Percentiles rank a stretch among this genome's conserved stretches.
phyloP scores from a whole-genome alignment of 2,888 invertebrate species.

The Lysandra bellargus region DNA sequence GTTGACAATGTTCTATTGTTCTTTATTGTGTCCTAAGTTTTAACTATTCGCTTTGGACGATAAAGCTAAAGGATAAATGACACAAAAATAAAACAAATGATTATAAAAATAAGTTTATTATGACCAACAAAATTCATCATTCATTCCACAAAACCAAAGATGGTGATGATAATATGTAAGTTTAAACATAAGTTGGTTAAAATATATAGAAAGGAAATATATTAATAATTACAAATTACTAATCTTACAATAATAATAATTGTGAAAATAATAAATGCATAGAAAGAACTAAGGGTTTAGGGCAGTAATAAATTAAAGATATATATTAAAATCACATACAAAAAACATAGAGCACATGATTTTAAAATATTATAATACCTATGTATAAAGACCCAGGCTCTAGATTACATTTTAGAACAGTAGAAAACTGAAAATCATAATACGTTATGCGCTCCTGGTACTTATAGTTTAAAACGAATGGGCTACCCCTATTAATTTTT shows the following conservation, averaged over 20 bases:
- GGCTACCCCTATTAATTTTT: too few species aligned
- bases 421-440: too few species aligned
- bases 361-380: too few species aligned
- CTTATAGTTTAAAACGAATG: too few species aligned
- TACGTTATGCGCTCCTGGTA: too few species aligned
- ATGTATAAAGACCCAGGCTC: too few species aligned
- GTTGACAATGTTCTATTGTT: too few species aligned
- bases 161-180: slow-evolving; percentile 3
- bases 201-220: neutral
- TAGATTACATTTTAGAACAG: too few species aligned
- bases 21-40: too few species aligned
- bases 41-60: neutral
- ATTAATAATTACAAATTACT: neutral
- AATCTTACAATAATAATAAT: neutral
- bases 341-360: neutral
- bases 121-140: neutral
- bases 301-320: neutral
- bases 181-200: neutral
- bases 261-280: slow-evolving; percentile 20
- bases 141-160: slow-evolving; percentile 2
- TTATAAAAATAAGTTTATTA: slow-evolving; percentile 11
- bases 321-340: neutral
- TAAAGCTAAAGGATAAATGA: neutral
- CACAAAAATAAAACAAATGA: neutral
- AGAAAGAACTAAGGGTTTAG: neutral